Conservation (phyloP, 92 coral and sea anemone genomes). For the Palythoa grandis region DNA sequence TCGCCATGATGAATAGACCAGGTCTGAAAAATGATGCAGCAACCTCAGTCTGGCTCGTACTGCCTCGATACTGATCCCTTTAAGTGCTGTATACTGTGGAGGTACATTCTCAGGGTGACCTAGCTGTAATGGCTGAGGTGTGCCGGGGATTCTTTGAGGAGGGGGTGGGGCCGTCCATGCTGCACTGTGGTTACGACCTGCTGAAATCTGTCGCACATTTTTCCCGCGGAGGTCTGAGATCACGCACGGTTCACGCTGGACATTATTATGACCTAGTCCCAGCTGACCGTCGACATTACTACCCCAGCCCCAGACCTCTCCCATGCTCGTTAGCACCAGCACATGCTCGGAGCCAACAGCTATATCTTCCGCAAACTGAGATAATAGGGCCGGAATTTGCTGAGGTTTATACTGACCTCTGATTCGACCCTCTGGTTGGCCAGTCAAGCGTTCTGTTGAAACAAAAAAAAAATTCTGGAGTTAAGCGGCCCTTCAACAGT, state of each 20-base stretch:
- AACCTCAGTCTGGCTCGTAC: slow-evolving; percentile 75
- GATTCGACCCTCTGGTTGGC: slow-evolving; percentile 87
- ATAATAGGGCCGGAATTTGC: slow-evolving; percentile 71
- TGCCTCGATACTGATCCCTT: slow-evolving; percentile 75
- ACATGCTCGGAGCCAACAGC: slow-evolving; percentile 86
- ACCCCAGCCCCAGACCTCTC: slow-evolving; percentile 96
- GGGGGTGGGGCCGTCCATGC: slow-evolving; percentile 90
- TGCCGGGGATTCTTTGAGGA: slow-evolving; percentile 67
- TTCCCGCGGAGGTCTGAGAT: slow-evolving; percentile 76
- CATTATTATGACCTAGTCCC: slow-evolving; percentile 77
- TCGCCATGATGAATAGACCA: slow-evolving; percentile 82
- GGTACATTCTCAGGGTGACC: slow-evolving; percentile 82
- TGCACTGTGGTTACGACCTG: slow-evolving; percentile 87
- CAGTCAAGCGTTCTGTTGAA: slow-evolving; percentile 78
- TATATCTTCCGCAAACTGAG: slow-evolving; percentile 78
- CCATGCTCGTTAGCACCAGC: slow-evolving; percentile 81
- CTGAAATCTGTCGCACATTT: slow-evolving; percentile 80
- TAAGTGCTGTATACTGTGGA: slow-evolving; percentile 78
- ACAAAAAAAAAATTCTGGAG: neutral
- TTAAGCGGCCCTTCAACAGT: neutral
- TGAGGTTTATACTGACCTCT: slow-evolving; percentile 86
- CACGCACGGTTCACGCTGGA: slow-evolving; percentile 81
- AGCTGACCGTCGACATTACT: slow-evolving; percentile 86
- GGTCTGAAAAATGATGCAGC: slow-evolving; percentile 82
- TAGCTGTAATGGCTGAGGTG: slow-evolving; percentile 72